Conservation (phyloP, 2,113 vertebrate species). For the Ptychochromis oligacanthus region DNA sequence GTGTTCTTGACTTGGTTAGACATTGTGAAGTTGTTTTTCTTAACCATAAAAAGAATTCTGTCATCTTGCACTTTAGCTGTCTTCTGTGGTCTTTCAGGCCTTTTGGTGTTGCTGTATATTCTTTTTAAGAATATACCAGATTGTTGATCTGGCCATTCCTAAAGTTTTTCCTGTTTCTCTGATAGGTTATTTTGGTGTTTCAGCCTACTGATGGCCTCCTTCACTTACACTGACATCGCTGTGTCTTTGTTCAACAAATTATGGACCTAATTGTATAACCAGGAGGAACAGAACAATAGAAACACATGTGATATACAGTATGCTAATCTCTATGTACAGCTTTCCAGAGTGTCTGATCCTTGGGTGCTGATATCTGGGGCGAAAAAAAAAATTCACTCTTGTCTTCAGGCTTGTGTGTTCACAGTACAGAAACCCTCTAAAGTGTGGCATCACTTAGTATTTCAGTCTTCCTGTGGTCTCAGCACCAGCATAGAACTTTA, state of each 20-base stretch:
- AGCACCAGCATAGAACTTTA: constrained; percentile 61
- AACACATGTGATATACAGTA: background rate
- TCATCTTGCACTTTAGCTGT: background rate
- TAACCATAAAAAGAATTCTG: background rate
- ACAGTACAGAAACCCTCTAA: constrained; percentile 35
- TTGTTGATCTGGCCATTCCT: background rate
- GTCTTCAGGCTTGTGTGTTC: constrained; percentile 41
- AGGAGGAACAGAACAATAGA: background rate
- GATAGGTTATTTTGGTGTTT: background rate
- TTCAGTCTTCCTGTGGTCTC: constrained; percentile 64
- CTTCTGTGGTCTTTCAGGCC: background rate
- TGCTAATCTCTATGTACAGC: constrained; percentile 7
- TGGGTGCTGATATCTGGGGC: no score
- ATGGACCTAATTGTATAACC: background rate
- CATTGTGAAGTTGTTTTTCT: background rate
- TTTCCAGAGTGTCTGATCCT: background rate
- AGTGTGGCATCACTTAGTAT: constrained; percentile 50
- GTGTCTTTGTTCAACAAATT: background rate
- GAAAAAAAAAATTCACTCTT: background rate
- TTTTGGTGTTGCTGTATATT: background rate
- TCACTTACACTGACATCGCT: background rate
- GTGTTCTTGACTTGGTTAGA: background rate
- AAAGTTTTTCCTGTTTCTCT: background rate
- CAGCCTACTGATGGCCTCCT: background rate
- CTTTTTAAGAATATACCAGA: background rate